These are phyloP conservation scores for Meloidogyne hapla DNA, from an alignment of 1,140 invertebrate genomes.

Conservation along the genomic window DNA sequence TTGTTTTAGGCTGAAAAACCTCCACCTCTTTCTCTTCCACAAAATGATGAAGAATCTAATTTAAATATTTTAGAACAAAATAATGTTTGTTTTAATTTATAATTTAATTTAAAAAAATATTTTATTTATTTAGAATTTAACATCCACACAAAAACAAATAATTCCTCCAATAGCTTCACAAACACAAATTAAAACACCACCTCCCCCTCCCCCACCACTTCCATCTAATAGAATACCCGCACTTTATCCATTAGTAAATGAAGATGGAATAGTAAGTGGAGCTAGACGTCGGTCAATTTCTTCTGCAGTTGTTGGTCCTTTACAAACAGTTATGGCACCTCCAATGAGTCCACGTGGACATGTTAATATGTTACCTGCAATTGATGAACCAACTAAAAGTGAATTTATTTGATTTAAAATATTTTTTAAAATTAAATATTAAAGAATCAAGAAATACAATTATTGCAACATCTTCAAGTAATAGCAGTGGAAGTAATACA, in stretches of 20 bases:
- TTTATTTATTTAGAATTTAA: neutral
- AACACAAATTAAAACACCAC: neutral
- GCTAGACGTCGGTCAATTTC: neutral
- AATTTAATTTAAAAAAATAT: neutral
- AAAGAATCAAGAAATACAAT: neutral
- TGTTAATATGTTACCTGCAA: slow-evolving; percentile 3
- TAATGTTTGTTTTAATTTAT: neutral
- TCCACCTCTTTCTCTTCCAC: neutral
- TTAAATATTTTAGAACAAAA: neutral
- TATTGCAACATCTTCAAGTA: neutral
- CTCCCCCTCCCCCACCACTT: neutral
- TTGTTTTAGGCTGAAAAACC: neutral
- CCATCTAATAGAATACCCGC: neutral
- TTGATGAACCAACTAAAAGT: slow-evolving; percentile 5
- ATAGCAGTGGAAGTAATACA: neutral
- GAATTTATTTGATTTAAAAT: neutral
- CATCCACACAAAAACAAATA: neutral
- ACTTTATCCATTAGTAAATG: neutral
- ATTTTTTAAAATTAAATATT: too few species aligned
- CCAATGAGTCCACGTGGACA: neutral
- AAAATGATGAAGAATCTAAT: neutral
- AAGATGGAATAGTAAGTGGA: neutral
- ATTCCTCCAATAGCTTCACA: neutral
- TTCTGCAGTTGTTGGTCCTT: neutral
- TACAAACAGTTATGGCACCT: neutral